Conservation (phyloP, 2,888 invertebrate species). For the Aethes cnicana region DNA sequence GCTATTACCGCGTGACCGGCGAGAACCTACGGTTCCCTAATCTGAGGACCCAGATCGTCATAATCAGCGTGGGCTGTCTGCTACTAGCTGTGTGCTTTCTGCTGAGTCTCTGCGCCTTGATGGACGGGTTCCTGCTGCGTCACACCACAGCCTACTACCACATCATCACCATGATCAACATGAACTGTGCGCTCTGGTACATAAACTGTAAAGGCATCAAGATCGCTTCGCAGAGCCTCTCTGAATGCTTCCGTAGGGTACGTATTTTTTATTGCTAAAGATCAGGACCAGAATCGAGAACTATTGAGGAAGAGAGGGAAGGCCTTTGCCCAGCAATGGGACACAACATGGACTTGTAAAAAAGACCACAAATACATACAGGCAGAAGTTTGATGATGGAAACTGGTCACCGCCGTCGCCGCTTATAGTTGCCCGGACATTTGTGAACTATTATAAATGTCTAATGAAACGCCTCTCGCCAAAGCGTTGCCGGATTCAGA, state of each 20-base stretch:
- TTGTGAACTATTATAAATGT: no score
- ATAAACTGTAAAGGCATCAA: constrained; percentile 86
- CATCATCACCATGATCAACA: constrained; percentile 87
- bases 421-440: no score
- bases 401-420: no score
- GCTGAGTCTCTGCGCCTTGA: constrained; percentile 80
- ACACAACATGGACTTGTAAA: no score
- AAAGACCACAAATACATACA: no score
- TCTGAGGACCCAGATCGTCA: constrained; percentile 82
- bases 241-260: constrained; percentile 78
- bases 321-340: no score
- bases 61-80: constrained; percentile 84
- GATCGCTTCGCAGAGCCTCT: constrained; percentile 82
- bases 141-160: constrained; percentile 85
- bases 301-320: no score
- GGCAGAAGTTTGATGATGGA: no score
- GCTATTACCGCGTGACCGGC: constrained; percentile 82
- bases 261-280: no score
- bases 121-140: constrained; percentile 85
- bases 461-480: no score
- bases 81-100: constrained; percentile 83
- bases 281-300: no score
- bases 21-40: constrained; percentile 84
- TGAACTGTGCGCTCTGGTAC: constrained; percentile 88
- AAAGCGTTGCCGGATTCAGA: no score